A percentile compares a stretch with the other conserved stretches of the same genome.
phyloP scores from a whole-genome alignment of 2,113 vertebrate genomes.

The Campylomormyrus tamandua region DNA sequence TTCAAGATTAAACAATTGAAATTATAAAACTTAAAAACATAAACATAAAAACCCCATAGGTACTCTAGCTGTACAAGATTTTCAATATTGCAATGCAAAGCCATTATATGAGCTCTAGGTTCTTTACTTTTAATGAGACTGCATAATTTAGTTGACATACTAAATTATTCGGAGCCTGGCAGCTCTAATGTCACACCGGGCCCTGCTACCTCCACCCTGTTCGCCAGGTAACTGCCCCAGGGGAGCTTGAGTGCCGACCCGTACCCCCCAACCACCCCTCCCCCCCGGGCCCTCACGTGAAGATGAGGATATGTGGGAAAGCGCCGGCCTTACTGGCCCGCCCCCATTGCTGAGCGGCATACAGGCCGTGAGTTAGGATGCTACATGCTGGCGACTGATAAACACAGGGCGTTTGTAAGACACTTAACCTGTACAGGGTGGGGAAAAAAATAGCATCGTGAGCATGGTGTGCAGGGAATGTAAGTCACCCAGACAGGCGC shows the following conservation, averaged over 20 bases:
- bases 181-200: neutral
- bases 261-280: too few relatives aligned
- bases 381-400: neutral
- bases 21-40: neutral
- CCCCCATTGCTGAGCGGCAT: neutral
- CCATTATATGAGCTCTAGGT: neutral
- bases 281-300: neutral
- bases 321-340: neutral
- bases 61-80: neutral
- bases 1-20: neutral
- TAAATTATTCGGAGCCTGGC: neutral
- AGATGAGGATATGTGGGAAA: neutral
- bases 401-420: neutral
- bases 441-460: neutral
- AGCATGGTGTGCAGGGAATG: neutral
- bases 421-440: neutral
- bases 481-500: neutral
- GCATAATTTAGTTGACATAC: neutral
- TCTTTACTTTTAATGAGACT: slow-evolving; percentile 4
- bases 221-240: neutral
- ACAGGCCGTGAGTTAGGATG: neutral
- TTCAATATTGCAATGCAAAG: neutral
- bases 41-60: neutral
- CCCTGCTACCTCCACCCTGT: neutral
- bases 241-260: neutral